These are phyloP conservation scores for Ypsolopha scabrella DNA, from an alignment of 2,888 invertebrate species.

Conservation along the genomic window DNA sequence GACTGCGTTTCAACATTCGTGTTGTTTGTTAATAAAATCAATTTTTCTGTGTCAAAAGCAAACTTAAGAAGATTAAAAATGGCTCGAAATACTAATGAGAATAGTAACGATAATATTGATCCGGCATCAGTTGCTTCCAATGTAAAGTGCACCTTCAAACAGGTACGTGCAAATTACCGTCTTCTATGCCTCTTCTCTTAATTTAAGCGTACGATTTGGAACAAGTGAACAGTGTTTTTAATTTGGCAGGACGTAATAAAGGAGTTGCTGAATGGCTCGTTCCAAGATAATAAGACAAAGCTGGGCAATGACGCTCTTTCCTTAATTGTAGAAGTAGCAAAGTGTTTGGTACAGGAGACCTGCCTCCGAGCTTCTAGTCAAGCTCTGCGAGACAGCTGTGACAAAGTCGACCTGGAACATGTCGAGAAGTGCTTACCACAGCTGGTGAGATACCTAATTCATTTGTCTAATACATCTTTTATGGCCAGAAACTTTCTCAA, in stretches of 20 bases:
- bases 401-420: slow-evolving; percentile 60
- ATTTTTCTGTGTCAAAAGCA: neutral
- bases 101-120: slow-evolving; percentile 40
- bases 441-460: slow-evolving; percentile 39
- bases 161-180: slow-evolving; percentile 23
- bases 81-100: slow-evolving; percentile 32
- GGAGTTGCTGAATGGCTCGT: slow-evolving; percentile 61
- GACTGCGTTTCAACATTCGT: neutral
- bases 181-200: neutral
- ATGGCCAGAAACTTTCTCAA: neutral
- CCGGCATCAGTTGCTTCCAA: slow-evolving; percentile 41
- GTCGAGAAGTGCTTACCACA: slow-evolving; percentile 69
- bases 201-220: neutral
- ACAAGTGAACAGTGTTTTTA: neutral
- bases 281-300: slow-evolving; percentile 67
- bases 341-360: slow-evolving; percentile 66
- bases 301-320: slow-evolving; percentile 64
- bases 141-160: slow-evolving; percentile 41
- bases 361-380: slow-evolving; percentile 62
- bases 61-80: slow-evolving; percentile 4
- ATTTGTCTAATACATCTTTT: neutral
- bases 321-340: slow-evolving; percentile 63
- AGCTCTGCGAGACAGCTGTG: slow-evolving; percentile 53
- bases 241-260: slow-evolving; percentile 60
- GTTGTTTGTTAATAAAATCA: neutral